Percentiles rank a stretch among this genome's conserved stretches.
These are phyloP conservation scores for Centropristis striata DNA, from an alignment of 2,113 vertebrate species.

Conservation along the genomic window DNA sequence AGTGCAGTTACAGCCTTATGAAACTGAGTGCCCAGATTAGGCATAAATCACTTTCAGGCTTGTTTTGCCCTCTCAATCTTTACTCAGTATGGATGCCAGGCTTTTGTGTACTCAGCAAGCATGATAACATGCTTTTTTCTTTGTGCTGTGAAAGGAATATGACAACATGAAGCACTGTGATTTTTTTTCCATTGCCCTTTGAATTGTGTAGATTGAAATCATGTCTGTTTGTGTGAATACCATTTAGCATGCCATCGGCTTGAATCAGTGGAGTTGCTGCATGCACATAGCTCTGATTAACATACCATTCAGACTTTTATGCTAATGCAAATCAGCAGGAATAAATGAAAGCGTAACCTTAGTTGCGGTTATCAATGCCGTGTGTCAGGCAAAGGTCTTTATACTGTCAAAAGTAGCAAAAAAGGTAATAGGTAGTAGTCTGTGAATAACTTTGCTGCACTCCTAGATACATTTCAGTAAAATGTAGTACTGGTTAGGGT, in stretches of 20 bases:
- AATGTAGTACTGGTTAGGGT: neutral
- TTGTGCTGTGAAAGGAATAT: constrained; percentile 37
- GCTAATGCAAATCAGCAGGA: neutral
- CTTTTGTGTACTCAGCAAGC: constrained; percentile 64
- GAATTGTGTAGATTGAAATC: constrained; percentile 31
- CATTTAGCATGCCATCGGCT: neutral
- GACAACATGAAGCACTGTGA: constrained; percentile 15
- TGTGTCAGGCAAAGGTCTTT: neutral
- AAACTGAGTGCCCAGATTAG: constrained; percentile 67
- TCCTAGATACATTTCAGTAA: neutral
- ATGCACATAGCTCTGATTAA: constrained; percentile 2
- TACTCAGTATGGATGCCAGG: constrained; percentile 41
- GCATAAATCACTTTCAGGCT: constrained; percentile 68
- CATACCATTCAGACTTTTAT: neutral
- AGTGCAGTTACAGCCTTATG: constrained; percentile 74
- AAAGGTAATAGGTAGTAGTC: neutral
- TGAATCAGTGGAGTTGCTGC: constrained; percentile 12
- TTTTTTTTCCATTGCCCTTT: neutral
- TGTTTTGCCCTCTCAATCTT: constrained; percentile 60
- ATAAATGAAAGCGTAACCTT: neutral
- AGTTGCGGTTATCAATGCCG: neutral
- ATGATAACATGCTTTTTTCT: neutral
- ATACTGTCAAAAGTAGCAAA: neutral
- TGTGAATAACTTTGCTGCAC: neutral
- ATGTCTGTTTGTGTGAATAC: neutral